phyloP scores from a whole-genome alignment of 2,888 invertebrate species.

The Euzophera pinguis region DNA sequence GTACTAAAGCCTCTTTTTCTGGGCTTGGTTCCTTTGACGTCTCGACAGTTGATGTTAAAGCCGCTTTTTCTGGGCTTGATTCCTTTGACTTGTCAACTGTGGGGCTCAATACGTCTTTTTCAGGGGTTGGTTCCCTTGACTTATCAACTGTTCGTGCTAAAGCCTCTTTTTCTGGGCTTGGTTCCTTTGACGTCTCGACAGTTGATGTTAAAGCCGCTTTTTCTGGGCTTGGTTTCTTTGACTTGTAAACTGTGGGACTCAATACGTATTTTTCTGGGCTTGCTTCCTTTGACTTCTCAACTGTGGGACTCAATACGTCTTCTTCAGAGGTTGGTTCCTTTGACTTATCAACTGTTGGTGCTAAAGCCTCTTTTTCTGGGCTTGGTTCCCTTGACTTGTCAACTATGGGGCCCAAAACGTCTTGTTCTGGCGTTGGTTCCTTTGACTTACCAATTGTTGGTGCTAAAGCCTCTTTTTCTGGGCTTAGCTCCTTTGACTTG shows the following conservation, averaged over 20 bases:
- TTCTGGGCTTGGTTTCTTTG: conserved; percentile 7
- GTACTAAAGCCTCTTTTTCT: not conserved
- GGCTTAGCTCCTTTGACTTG: not conserved
- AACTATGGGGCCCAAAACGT: not conserved
- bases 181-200: not conserved
- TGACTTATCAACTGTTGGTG: not conserved
- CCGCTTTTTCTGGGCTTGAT: conserved; percentile 14
- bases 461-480: not conserved
- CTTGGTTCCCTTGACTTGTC: not conserved
- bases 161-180: not conserved
- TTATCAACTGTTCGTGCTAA: not conserved
- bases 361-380: not conserved
- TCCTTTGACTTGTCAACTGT: not conserved
- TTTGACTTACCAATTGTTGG: not conserved
- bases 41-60: conserved; percentile 14
- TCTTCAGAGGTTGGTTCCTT: not conserved
- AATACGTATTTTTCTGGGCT: conserved; percentile 2
- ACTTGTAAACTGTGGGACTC: not conserved
- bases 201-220: not conserved
- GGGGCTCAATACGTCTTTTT: not conserved
- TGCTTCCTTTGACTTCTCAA: conserved; percentile 5
- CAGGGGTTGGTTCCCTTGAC: not conserved
- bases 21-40: conserved; percentile 13
- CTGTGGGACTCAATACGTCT: not conserved
- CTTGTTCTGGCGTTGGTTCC: not conserved